Evolutionary conservation across 2,113 vertebrate species (phyloP), one percentile per base, ranked within the genome.

Genomic region (Camelus dromedarius): DNA sequence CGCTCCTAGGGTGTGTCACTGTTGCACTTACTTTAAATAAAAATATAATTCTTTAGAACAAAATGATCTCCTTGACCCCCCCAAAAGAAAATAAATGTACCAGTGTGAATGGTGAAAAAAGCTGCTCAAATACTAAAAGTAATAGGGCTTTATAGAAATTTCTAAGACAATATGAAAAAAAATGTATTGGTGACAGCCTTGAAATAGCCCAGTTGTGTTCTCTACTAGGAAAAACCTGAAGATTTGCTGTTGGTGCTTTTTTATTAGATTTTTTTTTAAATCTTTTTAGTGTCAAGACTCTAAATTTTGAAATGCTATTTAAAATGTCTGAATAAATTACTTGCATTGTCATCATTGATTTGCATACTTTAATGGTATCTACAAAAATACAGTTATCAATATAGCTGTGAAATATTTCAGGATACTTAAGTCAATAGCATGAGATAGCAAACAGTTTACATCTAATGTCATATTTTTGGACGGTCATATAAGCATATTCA

Each of bases 301-400:
- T 76, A 91, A 84, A 79, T 84, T 92, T 95, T 92, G 50, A 96
- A 93, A 86, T 20, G 20, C 12, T 70, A 60, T 50, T 93, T 80
- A 50, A 94, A 88, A 67, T 64, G 26, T 70, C 84, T 81, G 79
- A 92, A 81, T 95, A 81, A 56, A 62, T 89, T 66, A 56, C 64
- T 95, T 89, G 64, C 9, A 46, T 79, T 84, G 22, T 54, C 11
- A 90, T 80, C 14, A 84, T 91, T 48, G 46, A 62, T 56, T 76
- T 87, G 24, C 13, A 83, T 14, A 81, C 4, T 26, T 54, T 56
- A 91, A 77, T 46, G 80, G 48, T 56, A 19, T 35, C 42, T 86
- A 79, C 4, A 58, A 95, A 93, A 93, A 91, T 60, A 50, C 4
- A 66, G 48, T 84, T 30, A 87, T 58, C 92, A 91, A 32, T 16